phyloP scores from a whole-genome alignment of 2,888 invertebrate genomes.

The Platycheirus albimanus region DNA sequence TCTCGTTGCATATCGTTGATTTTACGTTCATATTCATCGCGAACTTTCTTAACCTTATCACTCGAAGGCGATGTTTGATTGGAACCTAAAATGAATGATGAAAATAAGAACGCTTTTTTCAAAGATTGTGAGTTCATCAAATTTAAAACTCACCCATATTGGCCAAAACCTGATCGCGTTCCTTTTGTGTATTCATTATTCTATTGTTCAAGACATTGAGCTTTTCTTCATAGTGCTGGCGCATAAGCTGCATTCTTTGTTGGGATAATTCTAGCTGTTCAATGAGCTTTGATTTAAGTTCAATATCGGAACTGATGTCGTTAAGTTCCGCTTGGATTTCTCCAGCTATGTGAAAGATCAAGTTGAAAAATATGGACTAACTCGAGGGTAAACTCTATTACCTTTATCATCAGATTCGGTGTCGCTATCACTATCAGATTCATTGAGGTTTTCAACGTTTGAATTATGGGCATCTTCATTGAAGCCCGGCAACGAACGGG shows the following conservation, averaged over 20 bases:
- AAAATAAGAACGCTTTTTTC: background rate
- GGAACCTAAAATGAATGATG: conserved; percentile 64
- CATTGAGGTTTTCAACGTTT: conserved; percentile 84
- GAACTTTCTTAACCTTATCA: conserved; percentile 90
- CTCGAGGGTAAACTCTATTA: too few species aligned
- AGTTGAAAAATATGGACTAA: too few species aligned
- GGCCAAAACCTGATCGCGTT: conserved; percentile 93
- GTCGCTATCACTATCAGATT: conserved; percentile 84
- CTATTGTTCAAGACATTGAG: conserved; percentile 91
- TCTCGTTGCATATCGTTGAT: conserved; percentile 93
- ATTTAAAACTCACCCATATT: conserved; percentile 78
- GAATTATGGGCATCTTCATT: conserved; percentile 85
- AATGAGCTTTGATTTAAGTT: conserved; percentile 96
- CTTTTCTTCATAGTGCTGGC: conserved; percentile 96
- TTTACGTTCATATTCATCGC: conserved; percentile 95
- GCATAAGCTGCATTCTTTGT: conserved; percentile 91
- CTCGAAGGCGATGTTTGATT: conserved; percentile 75
- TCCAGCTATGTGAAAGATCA: conserved; percentile 81
- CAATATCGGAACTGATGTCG: conserved; percentile 95
- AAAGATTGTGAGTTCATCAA: too few species aligned
- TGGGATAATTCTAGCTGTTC: conserved; percentile 96
- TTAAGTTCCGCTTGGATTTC: conserved; percentile 91
- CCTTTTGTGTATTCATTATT: conserved; percentile 94
- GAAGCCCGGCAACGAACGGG: conserved; percentile 81
- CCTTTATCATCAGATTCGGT: conserved; percentile 86